Evolutionary conservation across 2,113 vertebrate species (phyloP).

Genomic region (Ptychochromis oligacanthus): DNA sequence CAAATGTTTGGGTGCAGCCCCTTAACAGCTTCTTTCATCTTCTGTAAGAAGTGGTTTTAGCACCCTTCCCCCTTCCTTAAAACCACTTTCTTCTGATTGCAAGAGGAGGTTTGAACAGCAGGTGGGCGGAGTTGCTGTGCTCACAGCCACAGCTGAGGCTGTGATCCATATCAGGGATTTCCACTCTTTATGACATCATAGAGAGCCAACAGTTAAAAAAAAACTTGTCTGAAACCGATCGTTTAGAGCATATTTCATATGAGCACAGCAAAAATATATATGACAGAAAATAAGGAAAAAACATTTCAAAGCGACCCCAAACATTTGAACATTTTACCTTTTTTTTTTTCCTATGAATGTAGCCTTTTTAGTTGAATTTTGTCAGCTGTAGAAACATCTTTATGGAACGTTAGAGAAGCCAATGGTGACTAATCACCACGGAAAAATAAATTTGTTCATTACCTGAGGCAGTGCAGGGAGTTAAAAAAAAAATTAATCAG

Average conservation of each 20-base stretch:
- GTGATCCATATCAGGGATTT: background rate
- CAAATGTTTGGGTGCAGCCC: too few relatives aligned
- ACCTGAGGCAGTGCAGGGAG: background rate
- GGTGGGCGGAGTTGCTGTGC: background rate
- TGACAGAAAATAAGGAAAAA: too few relatives aligned
- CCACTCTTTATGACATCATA: too few relatives aligned
- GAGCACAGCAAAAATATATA: too few relatives aligned
- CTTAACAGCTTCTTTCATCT: too few relatives aligned
- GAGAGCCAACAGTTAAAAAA: background rate
- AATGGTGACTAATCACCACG: background rate
- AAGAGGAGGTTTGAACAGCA: background rate
- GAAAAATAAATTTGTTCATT: fast-evolving
- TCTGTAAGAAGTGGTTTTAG: too few relatives aligned
- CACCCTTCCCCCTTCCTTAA: background rate
- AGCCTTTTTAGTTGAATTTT: background rate
- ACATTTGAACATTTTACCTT: too few relatives aligned
- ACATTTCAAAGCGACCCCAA: too few relatives aligned
- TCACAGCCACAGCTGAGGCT: fast-evolving
- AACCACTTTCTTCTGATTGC: background rate
- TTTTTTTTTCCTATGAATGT: too few relatives aligned
- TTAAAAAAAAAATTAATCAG: background rate
- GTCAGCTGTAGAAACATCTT: background rate
- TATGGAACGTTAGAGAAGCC: background rate
- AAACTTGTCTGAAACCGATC: too few relatives aligned
- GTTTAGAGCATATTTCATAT: too few relatives aligned